These are phyloP conservation scores for Nerophis lumbriciformis DNA, from an alignment of 2,113 vertebrate genomes.

Conservation along the genomic window DNA sequence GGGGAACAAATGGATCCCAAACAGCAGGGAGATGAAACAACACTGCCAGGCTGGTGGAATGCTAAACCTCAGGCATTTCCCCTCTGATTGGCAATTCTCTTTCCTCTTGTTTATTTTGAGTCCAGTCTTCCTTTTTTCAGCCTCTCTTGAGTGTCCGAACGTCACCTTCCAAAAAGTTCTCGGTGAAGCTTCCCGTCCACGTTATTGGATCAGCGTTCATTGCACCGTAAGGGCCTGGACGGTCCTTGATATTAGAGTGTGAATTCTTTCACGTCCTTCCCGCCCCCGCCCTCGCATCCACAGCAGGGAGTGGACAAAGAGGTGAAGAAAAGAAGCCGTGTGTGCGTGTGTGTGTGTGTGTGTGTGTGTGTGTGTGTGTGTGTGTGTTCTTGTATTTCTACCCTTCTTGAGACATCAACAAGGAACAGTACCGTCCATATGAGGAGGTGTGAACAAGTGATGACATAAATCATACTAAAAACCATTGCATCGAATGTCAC, in stretches of 20 bases:
- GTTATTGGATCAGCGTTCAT: constrained; percentile 72
- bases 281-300: constrained; percentile 55
- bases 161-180: constrained; percentile 29
- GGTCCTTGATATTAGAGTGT: constrained; percentile 54
- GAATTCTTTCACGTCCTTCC: constrained; percentile 59
- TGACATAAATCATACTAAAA: too few species aligned
- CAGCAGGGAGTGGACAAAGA: constrained; percentile 62
- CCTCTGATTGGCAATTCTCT: constrained; percentile 1
- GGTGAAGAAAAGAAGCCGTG: constrained; percentile 32
- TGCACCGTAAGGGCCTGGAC: constrained; percentile 54
- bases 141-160: constrained; percentile 29
- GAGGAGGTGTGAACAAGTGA: too few species aligned
- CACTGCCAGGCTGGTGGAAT: constrained; percentile 46
- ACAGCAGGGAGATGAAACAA: constrained; percentile 40
- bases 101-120: constrained; percentile 30
- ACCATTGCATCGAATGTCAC: too few species aligned
- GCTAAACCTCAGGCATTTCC: constrained; percentile 55
- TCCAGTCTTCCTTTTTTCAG: constrained; percentile 11
- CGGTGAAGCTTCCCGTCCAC: constrained; percentile 35
- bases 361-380: too few species aligned
- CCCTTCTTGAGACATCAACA: too few species aligned
- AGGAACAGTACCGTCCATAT: too few species aligned
- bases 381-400: too few species aligned
- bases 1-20: constrained; percentile 53
- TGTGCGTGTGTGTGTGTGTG: constrained; percentile 22